A percentile compares a stretch with the other conserved stretches of the same genome.
Conservation (phyloP, 2,888 invertebrate species). For the Dromius quadrimaculatus region DNA sequence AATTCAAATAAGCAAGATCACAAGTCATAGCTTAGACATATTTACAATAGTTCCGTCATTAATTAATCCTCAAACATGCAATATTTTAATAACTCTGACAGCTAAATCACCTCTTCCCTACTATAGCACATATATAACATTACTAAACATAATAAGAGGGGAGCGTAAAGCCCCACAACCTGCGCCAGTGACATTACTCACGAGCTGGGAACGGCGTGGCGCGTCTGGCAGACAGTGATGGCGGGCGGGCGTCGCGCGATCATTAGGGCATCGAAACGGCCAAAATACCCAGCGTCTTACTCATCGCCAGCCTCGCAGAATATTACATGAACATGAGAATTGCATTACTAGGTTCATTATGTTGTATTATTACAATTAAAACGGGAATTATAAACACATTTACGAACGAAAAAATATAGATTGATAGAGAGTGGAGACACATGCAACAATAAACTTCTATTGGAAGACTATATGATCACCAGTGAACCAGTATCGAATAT, state of each 20-base stretch:
- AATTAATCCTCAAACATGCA: conserved; percentile 1
- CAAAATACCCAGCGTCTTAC: conserved; percentile 33
- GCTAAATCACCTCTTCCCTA: conserved; percentile 5
- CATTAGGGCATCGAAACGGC: conserved; percentile 38
- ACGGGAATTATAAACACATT: conserved; percentile 36
- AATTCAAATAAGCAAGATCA: not conserved
- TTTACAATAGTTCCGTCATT: not conserved
- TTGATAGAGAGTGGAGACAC: not conserved
- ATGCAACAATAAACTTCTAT: no score
- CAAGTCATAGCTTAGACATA: not conserved
- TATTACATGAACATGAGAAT: conserved; percentile 31
- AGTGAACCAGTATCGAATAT: no score
- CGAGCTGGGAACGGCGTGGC: conserved; percentile 28
- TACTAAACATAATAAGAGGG: no score
- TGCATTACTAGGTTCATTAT: conserved; percentile 43
- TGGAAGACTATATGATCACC: no score
- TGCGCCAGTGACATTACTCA: conserved; percentile 29
- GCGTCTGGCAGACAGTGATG: conserved; percentile 27
- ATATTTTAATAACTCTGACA: conserved; percentile 22
- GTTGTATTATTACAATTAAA: conserved; percentile 20
- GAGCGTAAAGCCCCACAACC: conserved; percentile 13
- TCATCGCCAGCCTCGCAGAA: conserved; percentile 7
- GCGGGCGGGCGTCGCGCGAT: conserved; percentile 13
- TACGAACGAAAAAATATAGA: conserved; percentile 19
- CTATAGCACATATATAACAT: conserved; percentile 5